These are phyloP conservation scores for Protophormia terraenovae DNA, from an alignment of 2,888 invertebrate species.

Conservation along the genomic window DNA sequence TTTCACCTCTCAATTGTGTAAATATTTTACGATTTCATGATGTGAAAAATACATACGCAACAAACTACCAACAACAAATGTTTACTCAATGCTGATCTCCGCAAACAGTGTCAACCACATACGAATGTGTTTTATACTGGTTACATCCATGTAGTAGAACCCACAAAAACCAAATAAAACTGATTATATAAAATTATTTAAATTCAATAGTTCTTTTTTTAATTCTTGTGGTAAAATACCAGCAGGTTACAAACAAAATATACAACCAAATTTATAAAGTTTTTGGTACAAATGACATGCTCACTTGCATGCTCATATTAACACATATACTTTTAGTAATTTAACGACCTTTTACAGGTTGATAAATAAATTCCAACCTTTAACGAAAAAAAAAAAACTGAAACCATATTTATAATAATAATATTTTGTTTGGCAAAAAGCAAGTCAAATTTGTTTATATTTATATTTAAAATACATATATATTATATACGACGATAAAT, in stretches of 20 bases:
- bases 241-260: conserved; percentile 28
- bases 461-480: not conserved
- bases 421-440: conserved; percentile 8
- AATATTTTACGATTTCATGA: not conserved
- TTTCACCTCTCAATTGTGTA: no score
- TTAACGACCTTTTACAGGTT: conserved; percentile 38
- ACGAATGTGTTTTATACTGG: conserved; percentile 23
- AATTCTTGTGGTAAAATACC: conserved; percentile 22
- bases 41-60: not conserved
- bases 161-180: conserved; percentile 58
- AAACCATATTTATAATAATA: not conserved
- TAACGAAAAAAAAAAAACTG: not conserved
- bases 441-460: not conserved
- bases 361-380: not conserved
- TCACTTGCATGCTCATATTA: not conserved
- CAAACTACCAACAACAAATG: not conserved
- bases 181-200: conserved; percentile 55
- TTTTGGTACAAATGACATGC: not conserved
- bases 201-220: conserved; percentile 28
- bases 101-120: conserved; percentile 43
- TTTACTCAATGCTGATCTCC: conserved; percentile 18
- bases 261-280: not conserved
- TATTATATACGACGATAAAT: not conserved
- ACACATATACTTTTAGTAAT: conserved; percentile 37
- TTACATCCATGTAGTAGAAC: conserved; percentile 24